These are phyloP conservation scores for Myathropa florea DNA, from an alignment of 2,888 invertebrate species.

Conservation along the genomic window DNA sequence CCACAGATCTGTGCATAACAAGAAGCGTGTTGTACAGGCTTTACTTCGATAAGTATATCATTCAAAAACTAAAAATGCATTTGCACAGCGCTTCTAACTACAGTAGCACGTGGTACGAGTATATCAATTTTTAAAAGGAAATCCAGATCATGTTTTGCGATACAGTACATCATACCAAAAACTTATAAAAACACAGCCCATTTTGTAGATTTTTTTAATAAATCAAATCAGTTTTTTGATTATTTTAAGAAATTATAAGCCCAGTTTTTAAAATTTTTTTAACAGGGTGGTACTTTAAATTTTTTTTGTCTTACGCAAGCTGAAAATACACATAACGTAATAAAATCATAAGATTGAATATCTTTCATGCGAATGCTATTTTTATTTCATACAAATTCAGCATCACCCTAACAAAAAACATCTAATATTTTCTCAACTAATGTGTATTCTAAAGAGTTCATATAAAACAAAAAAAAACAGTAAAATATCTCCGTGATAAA, in stretches of 20 bases:
- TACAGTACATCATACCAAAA: no score
- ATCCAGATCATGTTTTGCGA: no score
- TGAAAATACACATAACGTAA: not conserved
- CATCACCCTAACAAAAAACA: no score
- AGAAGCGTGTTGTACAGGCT: slow-evolving; percentile 57
- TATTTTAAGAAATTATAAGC: no score
- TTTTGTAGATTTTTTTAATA: no score
- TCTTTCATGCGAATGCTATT: not conserved
- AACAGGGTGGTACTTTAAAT: no score
- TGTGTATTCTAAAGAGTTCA: not conserved
- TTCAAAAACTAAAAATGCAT: slow-evolving; percentile 39
- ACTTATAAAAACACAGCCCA: no score
- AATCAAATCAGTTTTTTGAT: no score
- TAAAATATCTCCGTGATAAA: not conserved
- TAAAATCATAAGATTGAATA: not conserved
- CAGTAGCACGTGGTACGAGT: not conserved
- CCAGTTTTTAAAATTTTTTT: no score
- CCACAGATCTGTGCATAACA: slow-evolving; percentile 21
- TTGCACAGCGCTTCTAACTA: not conserved
- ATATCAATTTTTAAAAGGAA: not conserved
- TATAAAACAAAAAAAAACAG: not conserved
- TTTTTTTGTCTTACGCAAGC: no score
- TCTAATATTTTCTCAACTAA: no score
- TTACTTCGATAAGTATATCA: slow-evolving; percentile 57
- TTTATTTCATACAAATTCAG: no score